Evolutionary conservation across 2,888 invertebrate species (phyloP).

Genomic region (Leucozona laternaria): DNA sequence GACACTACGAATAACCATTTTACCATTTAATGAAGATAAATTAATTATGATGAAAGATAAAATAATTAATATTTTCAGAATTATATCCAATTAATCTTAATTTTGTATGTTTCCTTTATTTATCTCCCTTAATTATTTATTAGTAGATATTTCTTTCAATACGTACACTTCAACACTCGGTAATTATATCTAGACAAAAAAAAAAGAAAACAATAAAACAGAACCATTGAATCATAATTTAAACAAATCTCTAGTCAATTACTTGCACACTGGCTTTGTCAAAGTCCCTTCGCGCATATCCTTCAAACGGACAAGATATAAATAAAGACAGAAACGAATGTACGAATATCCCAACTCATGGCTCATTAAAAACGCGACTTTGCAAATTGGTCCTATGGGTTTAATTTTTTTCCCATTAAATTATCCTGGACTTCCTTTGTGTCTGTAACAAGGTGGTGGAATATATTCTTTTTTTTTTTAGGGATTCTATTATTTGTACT

Average conservation of each 20-base stretch:
- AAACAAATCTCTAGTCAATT: conserved; percentile 42
- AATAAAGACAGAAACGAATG: background rate
- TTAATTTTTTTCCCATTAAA: conserved; percentile 74
- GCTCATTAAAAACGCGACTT: conserved; percentile 75
- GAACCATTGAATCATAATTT: conserved; percentile 36
- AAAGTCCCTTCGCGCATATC: conserved; percentile 22
- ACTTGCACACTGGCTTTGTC: conserved; percentile 6
- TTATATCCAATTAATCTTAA: background rate
- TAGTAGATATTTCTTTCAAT: background rate
- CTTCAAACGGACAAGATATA: background rate
- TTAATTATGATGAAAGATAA: too few species aligned
- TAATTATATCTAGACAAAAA: background rate
- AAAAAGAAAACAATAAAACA: background rate
- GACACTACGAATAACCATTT: too few species aligned
- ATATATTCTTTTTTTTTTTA: conserved; percentile 8
- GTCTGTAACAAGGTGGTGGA: conserved; percentile 40
- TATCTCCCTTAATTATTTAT: background rate
- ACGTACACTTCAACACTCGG: background rate
- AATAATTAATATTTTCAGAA: background rate
- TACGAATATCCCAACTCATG: conserved; percentile 49
- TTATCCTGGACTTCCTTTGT: conserved; percentile 69
- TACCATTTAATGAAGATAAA: too few species aligned
- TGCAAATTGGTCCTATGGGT: conserved; percentile 74
- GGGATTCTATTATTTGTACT: background rate
- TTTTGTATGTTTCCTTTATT: background rate